Evolutionary conservation across 1,140 invertebrate genomes (phyloP).

Genomic region (Saccostrea glomerata): DNA sequence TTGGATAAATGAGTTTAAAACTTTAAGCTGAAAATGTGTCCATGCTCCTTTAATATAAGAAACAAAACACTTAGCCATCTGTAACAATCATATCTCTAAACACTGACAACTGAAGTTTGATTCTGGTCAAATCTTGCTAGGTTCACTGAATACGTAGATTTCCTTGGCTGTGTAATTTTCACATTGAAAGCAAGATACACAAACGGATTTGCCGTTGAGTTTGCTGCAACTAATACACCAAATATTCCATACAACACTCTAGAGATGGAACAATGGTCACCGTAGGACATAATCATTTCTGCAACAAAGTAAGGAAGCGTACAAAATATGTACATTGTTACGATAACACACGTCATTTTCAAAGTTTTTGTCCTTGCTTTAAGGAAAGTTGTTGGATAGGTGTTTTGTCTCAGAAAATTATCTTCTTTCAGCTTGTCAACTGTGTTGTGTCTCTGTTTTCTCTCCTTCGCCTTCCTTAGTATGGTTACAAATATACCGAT

Average conservation of each 20-base stretch:
- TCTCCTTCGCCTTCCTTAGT: slow-evolving; percentile 69
- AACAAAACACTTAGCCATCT: too few relatives aligned
- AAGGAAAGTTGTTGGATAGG: slow-evolving; percentile 72
- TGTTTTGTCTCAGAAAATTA: slow-evolving; percentile 74
- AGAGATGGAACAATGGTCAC: slow-evolving; percentile 66
- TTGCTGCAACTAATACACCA: slow-evolving; percentile 73
- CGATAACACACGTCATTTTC: slow-evolving; percentile 79
- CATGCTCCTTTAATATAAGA: too few relatives aligned
- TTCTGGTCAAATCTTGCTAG: too few relatives aligned
- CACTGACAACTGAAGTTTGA: too few relatives aligned
- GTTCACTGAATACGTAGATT: too few relatives aligned
- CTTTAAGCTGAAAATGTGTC: too few relatives aligned
- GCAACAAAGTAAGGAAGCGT: slow-evolving; percentile 77
- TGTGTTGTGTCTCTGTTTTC: slow-evolving; percentile 52
- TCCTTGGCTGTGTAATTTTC: slow-evolving; percentile 28
- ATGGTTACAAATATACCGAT: slow-evolving; percentile 76
- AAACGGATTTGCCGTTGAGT: slow-evolving; percentile 76
- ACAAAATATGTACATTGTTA: slow-evolving; percentile 74
- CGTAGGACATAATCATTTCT: slow-evolving; percentile 77
- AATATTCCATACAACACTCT: slow-evolving; percentile 67
- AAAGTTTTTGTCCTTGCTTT: slow-evolving; percentile 79
- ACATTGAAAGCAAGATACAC: slow-evolving; percentile 76
- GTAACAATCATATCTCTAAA: too few relatives aligned
- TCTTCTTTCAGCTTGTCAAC: slow-evolving; percentile 55
- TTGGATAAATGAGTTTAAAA: too few relatives aligned